A percentile compares a stretch with the other conserved stretches of the same genome.
Evolutionary conservation across 2,113 vertebrate species (phyloP).

Genomic region (Platichthys flesus): DNA sequence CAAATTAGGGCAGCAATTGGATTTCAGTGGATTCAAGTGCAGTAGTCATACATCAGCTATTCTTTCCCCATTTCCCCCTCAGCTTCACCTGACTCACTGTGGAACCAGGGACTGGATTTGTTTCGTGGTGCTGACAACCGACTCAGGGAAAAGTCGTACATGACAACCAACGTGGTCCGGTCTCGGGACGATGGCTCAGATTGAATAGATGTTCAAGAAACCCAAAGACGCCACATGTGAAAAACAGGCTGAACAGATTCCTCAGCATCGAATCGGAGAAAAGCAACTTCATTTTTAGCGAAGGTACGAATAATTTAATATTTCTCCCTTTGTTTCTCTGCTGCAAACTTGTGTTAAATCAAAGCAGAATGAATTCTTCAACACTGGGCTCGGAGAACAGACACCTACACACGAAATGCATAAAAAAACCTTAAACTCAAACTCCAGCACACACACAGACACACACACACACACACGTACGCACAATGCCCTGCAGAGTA

Average conservation of each 20-base stretch:
- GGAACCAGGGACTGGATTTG: neutral
- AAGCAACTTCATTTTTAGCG: neutral
- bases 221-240: neutral
- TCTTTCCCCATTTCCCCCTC: neutral
- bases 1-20: conserved; percentile 42
- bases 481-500: neutral
- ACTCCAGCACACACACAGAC: neutral
- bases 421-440: conserved; percentile 17
- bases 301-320: neutral
- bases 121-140: too few relatives aligned
- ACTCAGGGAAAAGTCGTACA: neutral
- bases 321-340: neutral
- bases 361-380: neutral
- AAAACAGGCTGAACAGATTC: neutral
- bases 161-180: neutral
- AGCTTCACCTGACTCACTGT: neutral
- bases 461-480: conserved; percentile 57
- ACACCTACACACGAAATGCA: conserved; percentile 31
- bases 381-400: neutral
- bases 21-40: conserved; percentile 24
- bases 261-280: neutral
- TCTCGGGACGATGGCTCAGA: neutral
- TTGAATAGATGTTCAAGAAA: neutral
- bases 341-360: conserved; percentile 12
- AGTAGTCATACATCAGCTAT: conserved; percentile 1